Evolutionary conservation across 2,888 invertebrate genomes (phyloP), one percentile per base, ranked within the genome.

Genomic region (Limnephilus auricula): DNA sequence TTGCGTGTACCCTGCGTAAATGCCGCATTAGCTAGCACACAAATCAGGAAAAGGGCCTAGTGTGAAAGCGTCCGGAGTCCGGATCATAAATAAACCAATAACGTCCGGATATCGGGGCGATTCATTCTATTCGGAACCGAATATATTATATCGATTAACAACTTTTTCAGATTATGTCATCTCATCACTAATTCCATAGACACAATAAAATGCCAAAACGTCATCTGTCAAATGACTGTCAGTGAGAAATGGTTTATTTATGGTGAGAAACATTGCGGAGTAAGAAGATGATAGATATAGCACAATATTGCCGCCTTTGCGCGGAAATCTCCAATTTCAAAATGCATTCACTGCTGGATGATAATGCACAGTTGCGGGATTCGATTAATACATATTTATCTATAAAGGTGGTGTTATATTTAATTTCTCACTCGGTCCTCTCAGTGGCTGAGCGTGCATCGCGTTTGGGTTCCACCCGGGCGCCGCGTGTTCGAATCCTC

Each of bases 241-340:
- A 65, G 65, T 65, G 25, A 65, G 9, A 25, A 65, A 65, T 50
- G 34, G 34, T 34, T 34, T 40, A 12, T 12, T 12, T 40, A 12
- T n/a, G 2, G 18, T 50, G n/a, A n/a, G n/a, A n/a, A n/a, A n/a
- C n/a, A n/a, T 65, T 65, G 65, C n/a, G 65, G 25, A 9, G 65
- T n/a, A 2, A 25, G 5, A 65, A 65, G 65, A 65, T 65, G 65
- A 1, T 80, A 80, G 32, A 32, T 80, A 32, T 32, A 80, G 32
- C 32, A 32, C 80, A 80, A 80, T 32, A 80, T 80, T 80, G 80
- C 80, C 80, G 80, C 30, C 80, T 80, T 80, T 80, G 80, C 30
- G 80, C 80, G 12, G 80, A 80, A 80, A 31, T 80, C 32, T 31
- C 31, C 32, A 32, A 80, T 80, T 32, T 32, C 13, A 80, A 80